Percentiles rank a stretch among this genome's conserved stretches.
phyloP scores from a whole-genome alignment of 2,113 vertebrate genomes.

The Lipotes vexillifer region DNA sequence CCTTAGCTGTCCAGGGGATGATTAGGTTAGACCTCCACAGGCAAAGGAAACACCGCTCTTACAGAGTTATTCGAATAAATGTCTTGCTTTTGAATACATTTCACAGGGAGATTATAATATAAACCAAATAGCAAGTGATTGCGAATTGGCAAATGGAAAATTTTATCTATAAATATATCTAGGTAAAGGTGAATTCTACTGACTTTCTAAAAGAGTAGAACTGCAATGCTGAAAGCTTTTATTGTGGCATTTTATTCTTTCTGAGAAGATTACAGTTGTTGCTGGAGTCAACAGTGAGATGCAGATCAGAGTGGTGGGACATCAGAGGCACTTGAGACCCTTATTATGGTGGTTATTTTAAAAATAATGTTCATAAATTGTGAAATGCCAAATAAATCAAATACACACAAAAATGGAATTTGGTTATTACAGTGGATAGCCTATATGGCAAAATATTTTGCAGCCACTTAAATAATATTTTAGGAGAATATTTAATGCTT shows the following conservation, averaged over 20 bases:
- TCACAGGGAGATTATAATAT: background rate
- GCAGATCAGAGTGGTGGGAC: background rate
- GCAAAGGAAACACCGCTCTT: background rate
- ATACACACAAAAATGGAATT: background rate
- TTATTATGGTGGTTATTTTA: background rate
- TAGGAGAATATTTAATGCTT: background rate
- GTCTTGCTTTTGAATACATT: background rate
- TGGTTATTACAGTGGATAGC: background rate
- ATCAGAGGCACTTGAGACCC: background rate
- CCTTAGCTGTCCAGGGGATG: background rate
- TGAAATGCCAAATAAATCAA: background rate
- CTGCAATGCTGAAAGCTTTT: background rate
- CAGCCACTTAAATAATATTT: background rate
- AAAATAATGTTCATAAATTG: background rate
- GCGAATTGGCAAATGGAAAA: constrained; percentile 14
- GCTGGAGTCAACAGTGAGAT: background rate
- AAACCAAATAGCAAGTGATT: background rate
- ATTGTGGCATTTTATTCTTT: background rate
- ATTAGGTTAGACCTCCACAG: background rate
- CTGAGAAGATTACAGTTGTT: background rate
- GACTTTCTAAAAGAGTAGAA: background rate
- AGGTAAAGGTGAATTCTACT: background rate
- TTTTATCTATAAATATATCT: background rate
- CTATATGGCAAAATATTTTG: background rate
- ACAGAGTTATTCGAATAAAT: background rate